Base-by-base conservation (phyloP, 2,888 invertebrate species). In the Polydrusus cervinus region DNA sequence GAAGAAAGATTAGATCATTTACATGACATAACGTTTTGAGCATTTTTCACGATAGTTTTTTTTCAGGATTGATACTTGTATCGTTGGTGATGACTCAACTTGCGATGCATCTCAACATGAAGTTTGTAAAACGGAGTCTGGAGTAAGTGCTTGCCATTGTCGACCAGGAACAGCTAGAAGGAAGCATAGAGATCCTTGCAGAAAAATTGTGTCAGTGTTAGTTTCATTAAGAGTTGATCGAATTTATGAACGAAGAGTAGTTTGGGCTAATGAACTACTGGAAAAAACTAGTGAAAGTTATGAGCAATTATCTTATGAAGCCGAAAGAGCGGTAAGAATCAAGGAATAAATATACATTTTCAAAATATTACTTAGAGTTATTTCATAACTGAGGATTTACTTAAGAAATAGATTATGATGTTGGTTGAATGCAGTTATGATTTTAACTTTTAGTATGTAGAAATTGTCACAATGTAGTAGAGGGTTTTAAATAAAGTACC, bases 41-140 rank as follows among this genome's bases (percentile, higher is more conserved):
- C n/a, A n/a, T n/a, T n/a, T n/a, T n/a, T n/a, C n/a, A n/a, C n/a
- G n/a, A n/a, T 25, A 25, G 1, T 25, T 25, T 1, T 25, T 25
- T 83, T 84, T 51, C 69, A 84, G 97, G 80, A 97, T 97, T 76
- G 97, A 97, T 85, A 97, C 97, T 0, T 97, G 97, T 82, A 97
- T 97, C 18, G 97, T 97, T 0, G 97, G 97, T 0, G 97, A 97
- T 81, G 95, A 96, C 81, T 93, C 95, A 0, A 97, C 97, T 0
- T 97, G 97, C 81, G 96, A 97, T 83, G 91, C 92, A 70, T 93
- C 95, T 0, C 95, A 96, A 84, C 94, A 95, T 82, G 97, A 97
- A 85, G 92, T 93, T 66, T 97, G 97, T 83, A 91, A 93, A 76
- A 97, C 96, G 0, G 95, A 95, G 87, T 94, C 89, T 86, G 92